These are phyloP conservation scores for Burhinus bistriatus DNA, from an alignment of 2,113 vertebrate genomes.

Conservation along the genomic window DNA sequence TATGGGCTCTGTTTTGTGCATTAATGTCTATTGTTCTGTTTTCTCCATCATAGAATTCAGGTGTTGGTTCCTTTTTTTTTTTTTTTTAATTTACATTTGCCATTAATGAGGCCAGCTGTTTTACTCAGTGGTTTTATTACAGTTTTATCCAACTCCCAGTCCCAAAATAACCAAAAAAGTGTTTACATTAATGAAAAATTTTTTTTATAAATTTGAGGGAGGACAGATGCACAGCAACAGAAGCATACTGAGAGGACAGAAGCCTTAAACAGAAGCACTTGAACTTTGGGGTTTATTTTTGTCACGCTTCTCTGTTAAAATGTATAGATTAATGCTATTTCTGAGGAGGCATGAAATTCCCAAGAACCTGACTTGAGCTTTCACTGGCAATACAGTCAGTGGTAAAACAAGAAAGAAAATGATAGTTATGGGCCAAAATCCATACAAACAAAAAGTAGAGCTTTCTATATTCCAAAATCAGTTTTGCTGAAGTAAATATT, in stretches of 20 bases:
- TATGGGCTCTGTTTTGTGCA: neutral
- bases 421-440: neutral
- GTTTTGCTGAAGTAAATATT: neutral
- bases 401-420: neutral
- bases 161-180: neutral
- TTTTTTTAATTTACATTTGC: neutral
- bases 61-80: neutral
- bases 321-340: neutral
- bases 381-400: neutral
- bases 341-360: neutral
- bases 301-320: neutral
- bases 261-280: neutral
- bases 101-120: neutral
- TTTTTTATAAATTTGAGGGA: neutral
- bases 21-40: neutral
- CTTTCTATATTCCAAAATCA: neutral
- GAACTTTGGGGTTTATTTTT: neutral
- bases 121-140: neutral
- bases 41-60: neutral
- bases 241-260: neutral
- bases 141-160: neutral
- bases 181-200: neutral
- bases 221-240: neutral
- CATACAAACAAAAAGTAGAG: neutral
- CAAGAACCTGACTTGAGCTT: neutral